Base-by-base conservation (phyloP, 2,797 vertebrate genomes). In the Taenioides sp. region DNA sequence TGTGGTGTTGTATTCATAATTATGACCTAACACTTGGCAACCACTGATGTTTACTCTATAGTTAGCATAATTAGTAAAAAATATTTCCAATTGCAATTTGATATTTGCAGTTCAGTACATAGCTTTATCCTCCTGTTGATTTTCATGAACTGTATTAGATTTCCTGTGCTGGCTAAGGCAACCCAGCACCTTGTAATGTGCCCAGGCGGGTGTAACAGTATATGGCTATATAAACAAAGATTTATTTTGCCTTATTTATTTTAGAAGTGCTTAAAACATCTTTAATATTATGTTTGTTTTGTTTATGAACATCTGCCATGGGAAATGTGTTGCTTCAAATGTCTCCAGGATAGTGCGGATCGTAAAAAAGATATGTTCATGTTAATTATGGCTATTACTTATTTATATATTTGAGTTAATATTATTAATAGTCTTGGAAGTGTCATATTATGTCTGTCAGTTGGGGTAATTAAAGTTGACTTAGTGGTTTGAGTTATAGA, bases 401-500 rank as follows among this genome's bases (percentile, higher is more conserved):
- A 60, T 28, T 28, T 60, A 17, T 28, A 59, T 17, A 5, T 60
- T 3, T 18, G 7, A 60, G 25, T 18, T 60, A 58, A 5, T 17
- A 12, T 7, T 11, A 20, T 60, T 60, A 59, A 27, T 27, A 27
- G 23, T 61, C 18, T 59, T 28, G 1, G 1, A 34, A 37, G 60
- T n/a, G 28, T 62, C 60, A 34, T 20, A 43, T 43, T 43, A 7
- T 63, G 31, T 55, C 31, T 22, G 61, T 43, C 20, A 43, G 10
- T 40, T 43, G 2, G 31, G 18, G 18, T 9, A 22, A 40, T 64
- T 43, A 76, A 70, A 70, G 28, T 1, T 23, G 17, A 75, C 28
- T 37, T 40, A 18, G 67, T 18, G 71, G 54, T 54, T 9, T 70
- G 62, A 69, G 27, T 71, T 23, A 61, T 54, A 76, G 49, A 62